Conservation (phyloP, 2,797 vertebrate genomes). For the Oreochromis mossambicus region DNA sequence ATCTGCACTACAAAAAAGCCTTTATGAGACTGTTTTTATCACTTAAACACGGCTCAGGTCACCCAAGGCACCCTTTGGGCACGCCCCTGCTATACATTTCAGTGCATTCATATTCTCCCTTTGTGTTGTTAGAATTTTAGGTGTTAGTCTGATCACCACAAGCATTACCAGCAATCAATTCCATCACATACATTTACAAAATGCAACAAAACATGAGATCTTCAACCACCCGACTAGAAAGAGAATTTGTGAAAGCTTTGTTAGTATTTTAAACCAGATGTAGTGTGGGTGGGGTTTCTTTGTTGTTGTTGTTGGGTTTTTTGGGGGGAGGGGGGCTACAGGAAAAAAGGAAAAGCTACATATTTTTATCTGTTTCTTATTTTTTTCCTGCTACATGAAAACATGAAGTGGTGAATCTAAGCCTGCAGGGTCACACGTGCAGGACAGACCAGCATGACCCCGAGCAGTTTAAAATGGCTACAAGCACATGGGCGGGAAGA, state of each 20-base stretch:
- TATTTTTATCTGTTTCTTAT: neutral
- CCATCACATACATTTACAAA: neutral
- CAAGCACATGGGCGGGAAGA: constrained; percentile 18
- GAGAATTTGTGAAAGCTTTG: neutral
- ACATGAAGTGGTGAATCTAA: constrained; percentile 5
- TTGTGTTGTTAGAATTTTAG: neutral
- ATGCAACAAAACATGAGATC: neutral
- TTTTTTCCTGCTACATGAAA: constrained; percentile 21
- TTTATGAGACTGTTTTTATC: neutral
- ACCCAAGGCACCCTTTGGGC: neutral
- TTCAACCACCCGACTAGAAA: neutral
- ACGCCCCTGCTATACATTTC: neutral
- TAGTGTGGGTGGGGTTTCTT: neutral
- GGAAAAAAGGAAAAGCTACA: neutral
- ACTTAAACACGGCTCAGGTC: neutral
- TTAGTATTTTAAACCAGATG: neutral
- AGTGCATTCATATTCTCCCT: neutral
- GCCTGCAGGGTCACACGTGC: constrained; percentile 63
- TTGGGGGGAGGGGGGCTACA: neutral
- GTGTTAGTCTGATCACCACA: neutral
- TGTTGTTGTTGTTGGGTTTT: neutral
- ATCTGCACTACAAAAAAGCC: neutral
- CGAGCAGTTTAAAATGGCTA: constrained; percentile 56
- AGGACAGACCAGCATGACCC: constrained; percentile 27
- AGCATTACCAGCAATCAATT: neutral